Evolutionary conservation across 2,888 invertebrate genomes (phyloP).

Genomic region (Phragmatobia fuliginosa): DNA sequence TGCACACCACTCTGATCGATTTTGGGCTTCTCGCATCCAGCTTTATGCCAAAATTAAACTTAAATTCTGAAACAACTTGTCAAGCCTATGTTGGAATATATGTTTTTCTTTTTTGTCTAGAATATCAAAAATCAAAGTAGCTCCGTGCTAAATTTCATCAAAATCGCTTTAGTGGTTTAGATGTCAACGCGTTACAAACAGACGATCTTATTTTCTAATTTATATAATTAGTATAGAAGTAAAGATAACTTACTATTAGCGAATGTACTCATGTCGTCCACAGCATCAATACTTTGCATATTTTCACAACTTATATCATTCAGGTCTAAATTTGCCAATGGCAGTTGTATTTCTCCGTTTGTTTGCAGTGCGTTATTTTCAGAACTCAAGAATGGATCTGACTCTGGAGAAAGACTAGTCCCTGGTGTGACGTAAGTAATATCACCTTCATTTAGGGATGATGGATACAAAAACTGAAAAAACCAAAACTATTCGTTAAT

Average conservation of each 20-base stretch:
- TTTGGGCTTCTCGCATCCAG: no score
- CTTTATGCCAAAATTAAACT: no score
- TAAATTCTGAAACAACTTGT: no score
- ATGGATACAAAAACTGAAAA: constrained; percentile 29
- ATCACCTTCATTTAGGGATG: constrained; percentile 50
- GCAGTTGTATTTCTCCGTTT: constrained; percentile 54
- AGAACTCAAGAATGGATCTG: constrained; percentile 45
- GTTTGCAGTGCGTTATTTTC: constrained; percentile 47
- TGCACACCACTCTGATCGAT: no score
- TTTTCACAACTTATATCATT: background rate
- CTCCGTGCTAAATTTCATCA: no score
- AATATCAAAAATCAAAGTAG: no score
- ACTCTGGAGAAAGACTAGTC: constrained; percentile 30
- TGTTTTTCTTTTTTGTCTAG: no score
- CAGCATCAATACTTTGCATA: constrained; percentile 18
- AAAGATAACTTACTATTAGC: constrained; percentile 23
- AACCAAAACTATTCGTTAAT: background rate
- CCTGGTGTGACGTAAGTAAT: constrained; percentile 43
- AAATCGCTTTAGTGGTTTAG: no score
- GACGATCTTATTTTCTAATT: no score
- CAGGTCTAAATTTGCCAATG: constrained; percentile 59
- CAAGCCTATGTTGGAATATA: no score
- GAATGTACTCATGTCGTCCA: constrained; percentile 36
- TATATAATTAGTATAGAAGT: background rate
- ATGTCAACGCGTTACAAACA: no score